These are phyloP conservation scores for Ophioninae sp. DNA, from an alignment of 2,888 invertebrate species.

Conservation along the genomic window DNA sequence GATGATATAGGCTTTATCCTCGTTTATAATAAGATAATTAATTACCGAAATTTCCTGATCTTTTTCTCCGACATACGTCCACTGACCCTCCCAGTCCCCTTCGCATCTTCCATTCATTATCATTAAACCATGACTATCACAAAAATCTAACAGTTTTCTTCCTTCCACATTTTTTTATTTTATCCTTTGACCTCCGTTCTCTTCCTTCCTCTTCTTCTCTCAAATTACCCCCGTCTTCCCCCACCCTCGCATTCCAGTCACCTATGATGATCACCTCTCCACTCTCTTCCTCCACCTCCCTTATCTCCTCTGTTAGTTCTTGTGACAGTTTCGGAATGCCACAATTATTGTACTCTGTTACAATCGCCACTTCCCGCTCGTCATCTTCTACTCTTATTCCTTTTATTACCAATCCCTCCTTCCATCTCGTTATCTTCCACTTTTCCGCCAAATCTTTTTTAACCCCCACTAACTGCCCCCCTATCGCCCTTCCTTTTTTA, in stretches of 20 bases:
- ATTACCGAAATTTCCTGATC: constrained; percentile 27
- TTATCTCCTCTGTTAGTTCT: constrained; percentile 9
- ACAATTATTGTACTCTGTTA: constrained; percentile 49
- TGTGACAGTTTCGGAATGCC: constrained; percentile 9
- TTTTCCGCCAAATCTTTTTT: constrained; percentile 15
- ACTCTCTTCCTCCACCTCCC: background rate
- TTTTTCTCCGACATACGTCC: constrained; percentile 22
- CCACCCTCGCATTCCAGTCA: constrained; percentile 50
- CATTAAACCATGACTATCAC: constrained; percentile 5
- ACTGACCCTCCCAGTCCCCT: constrained; percentile 26
- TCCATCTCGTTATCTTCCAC: constrained; percentile 27
- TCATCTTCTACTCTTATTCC: constrained; percentile 1
- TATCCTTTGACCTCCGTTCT: constrained; percentile 31
- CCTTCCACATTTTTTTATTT: constrained; percentile 30
- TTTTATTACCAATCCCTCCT: constrained; percentile 27
- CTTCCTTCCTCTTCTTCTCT: background rate
- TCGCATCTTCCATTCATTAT: constrained; percentile 35
- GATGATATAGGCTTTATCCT: background rate
- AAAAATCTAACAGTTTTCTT: constrained; percentile 9
- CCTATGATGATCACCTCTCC: constrained; percentile 31
- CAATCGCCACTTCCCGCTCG: background rate
- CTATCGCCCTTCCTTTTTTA: constrained; percentile 45
- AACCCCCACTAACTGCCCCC: constrained; percentile 46
- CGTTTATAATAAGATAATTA: constrained; percentile 20
- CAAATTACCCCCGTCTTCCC: constrained; percentile 3